These are phyloP conservation scores for Hirtodrosophila duncani DNA, from an alignment of 2,888 invertebrate genomes.

Conservation along the genomic window DNA sequence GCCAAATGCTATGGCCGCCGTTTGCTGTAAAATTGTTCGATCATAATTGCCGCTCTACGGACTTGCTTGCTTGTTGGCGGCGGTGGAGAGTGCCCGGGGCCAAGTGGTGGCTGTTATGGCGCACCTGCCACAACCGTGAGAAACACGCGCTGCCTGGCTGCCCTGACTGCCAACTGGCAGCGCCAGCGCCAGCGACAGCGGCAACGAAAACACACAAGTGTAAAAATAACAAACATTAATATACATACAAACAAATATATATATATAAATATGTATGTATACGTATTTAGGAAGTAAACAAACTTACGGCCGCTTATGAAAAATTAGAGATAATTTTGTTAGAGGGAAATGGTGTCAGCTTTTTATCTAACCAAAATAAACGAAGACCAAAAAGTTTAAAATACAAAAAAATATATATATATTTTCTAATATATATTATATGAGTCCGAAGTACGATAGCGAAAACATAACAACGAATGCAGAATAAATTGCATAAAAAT, in stretches of 20 bases:
- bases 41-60: slow-evolving; percentile 19
- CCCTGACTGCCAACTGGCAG: slow-evolving; percentile 12
- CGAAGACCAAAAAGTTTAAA: no score
- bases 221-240: slow-evolving; percentile 62
- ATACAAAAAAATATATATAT: no score
- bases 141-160: slow-evolving; percentile 2
- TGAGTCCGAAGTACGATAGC: no score
- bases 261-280: not conserved
- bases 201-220: slow-evolving; percentile 39
- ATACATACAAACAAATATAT: slow-evolving; percentile 24
- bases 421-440: no score
- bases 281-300: slow-evolving; percentile 33
- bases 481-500: no score
- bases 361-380: slow-evolving; percentile 52
- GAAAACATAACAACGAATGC: no score
- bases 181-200: slow-evolving; percentile 11
- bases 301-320: slow-evolving; percentile 32
- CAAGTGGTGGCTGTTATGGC: slow-evolving; percentile 52
- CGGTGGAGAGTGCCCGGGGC: not conserved
- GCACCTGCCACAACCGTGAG: slow-evolving; percentile 54
- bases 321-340: slow-evolving; percentile 53
- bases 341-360: slow-evolving; percentile 25
- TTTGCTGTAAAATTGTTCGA: not conserved
- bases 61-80: not conserved
- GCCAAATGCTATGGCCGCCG: not conserved